phyloP scores from a whole-genome alignment of 2,113 vertebrate species.

The Gulo gulo region DNA sequence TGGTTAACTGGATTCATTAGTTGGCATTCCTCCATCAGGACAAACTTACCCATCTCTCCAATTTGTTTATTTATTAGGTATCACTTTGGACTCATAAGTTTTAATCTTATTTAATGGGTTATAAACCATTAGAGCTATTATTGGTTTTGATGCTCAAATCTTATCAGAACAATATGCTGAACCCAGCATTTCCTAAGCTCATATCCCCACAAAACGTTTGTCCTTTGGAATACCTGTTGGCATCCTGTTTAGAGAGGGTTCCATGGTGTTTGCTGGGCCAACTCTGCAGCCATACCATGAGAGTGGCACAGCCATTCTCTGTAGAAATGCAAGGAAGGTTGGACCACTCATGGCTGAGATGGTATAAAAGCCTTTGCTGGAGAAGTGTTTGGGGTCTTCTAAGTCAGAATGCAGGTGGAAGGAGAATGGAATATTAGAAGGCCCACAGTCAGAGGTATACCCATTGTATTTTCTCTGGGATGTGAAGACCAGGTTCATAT shows the following conservation, averaged over 20 bases:
- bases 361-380: neutral
- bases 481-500: neutral
- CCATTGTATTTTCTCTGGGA: neutral
- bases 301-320: neutral
- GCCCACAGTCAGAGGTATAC: neutral
- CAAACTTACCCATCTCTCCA: neutral
- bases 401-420: neutral
- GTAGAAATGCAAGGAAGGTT: neutral
- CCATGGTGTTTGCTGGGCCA: accelerated
- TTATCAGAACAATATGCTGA: neutral
- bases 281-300: neutral
- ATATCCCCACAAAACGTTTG: neutral
- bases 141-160: neutral
- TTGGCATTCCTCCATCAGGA: neutral
- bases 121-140: neutral
- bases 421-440: neutral
- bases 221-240: neutral
- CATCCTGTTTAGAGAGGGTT: neutral
- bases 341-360: no score
- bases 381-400: neutral
- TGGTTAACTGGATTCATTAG: neutral
- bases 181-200: neutral
- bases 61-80: neutral
- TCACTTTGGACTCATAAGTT: neutral
- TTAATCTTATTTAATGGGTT: neutral